Evolutionary conservation across 2,888 invertebrate species (phyloP), one percentile per base, ranked within the genome.

Genomic region (Homarus gammarus): DNA sequence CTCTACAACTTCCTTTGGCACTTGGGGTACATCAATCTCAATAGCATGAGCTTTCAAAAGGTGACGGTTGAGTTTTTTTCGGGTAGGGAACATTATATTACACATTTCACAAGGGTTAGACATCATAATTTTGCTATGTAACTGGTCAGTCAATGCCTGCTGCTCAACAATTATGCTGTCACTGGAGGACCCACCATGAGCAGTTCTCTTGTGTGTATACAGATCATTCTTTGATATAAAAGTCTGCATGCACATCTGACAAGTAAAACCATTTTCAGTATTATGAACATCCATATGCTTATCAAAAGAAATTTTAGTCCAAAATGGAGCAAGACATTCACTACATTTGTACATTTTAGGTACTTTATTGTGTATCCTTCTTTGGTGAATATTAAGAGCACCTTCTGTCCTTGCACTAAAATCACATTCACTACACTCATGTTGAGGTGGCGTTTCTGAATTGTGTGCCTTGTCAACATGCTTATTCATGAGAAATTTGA

Each of bases 391-490:
- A 61, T 38, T 81, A 5, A 87, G 31, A 61, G 87, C 49, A 33
- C 51, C 44, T 18, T 72, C 31, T 70, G 68, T 87, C 61, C 22
- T 81, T 8, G 81, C 87, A 18, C 18, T 10, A 44, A 72, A 87
- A 36, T 73, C 81, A 81, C 87, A 87, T 1, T 61, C 40, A 18
- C 56, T 33, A 87, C 87, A 87, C 10, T 56, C 73, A 56, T 81
- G 51, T 27, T 12, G 31, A n/a, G n/a, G 18, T 1, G 49, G n/a
- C n/a, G 22, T 3, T 38, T 22, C 38, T 15, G 44, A 31, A 64
- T 49, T n/a, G 49, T 88, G 88, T 40, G 40, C 68, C 27, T 84
- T 83, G 22, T n/a, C 36, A n/a, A 78, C 38, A 44, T 88, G 88
- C 10, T 31, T 77, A 31, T 70, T 88, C 83, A 78, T 33, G 3